Evolutionary conservation across 2,888 invertebrate genomes (phyloP), one percentile per base, ranked within the genome.

Genomic region (Aricia artaxerxes): DNA sequence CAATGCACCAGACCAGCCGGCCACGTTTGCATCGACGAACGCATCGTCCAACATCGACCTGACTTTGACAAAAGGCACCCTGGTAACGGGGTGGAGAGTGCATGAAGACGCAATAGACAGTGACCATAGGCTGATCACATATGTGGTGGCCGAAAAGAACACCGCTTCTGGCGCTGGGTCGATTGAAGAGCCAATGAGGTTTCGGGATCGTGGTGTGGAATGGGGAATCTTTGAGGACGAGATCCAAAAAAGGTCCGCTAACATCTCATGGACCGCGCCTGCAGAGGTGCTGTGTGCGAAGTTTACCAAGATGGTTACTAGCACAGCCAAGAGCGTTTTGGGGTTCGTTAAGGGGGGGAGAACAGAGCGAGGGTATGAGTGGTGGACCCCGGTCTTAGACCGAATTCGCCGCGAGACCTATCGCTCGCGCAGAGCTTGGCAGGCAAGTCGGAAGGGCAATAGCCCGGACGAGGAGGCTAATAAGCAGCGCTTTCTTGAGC

Each of bases 1-100:
- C 1, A 85, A 84, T 40, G 49, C 3, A 0, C 78, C 78, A 38
- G 80, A 75, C 7, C 81, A 80, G 49, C 82, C 80, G 5, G 16
- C 78, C 0, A 86, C 84, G 0, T 24, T 24, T 24, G 24, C 31
- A 11, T 79, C 81, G 0, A 9, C 79, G 0, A 84, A 84, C 31
- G 84, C 84, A 0, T 77, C 80, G 40, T 84, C 85, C 0, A 86
- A 85, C 61, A 81, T 86, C 0, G 86, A 86, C 80, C 4, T 86
- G 0, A 86, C 85, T 0, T 6, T 86, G 0, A 13, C 83, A 0
- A 44, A 85, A 0, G 80, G 83, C 0, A 53, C 80, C 0, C 2
- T 4, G 0, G 78, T 83, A 0, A 0, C 5, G 0, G 77, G 81
- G 0, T 85, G 86, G 85, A n/a, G 0, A 4, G 84, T 82, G 35